Conservation (phyloP, 2,113 vertebrate species). For the Ibidorhyncha struthersii region DNA sequence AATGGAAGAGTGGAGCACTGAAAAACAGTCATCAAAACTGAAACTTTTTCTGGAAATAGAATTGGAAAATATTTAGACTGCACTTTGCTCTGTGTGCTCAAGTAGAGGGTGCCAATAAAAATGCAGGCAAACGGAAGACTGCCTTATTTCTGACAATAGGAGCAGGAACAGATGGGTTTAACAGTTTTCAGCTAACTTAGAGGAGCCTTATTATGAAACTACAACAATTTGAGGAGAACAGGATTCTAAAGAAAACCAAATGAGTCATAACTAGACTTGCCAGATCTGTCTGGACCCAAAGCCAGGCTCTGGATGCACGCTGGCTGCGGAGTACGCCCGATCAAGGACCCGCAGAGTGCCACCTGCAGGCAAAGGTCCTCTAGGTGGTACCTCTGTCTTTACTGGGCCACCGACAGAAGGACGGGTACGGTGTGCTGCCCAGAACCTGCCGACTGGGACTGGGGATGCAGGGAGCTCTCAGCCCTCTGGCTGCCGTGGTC, state of each 20-base stretch:
- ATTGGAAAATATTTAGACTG: slow-evolving; percentile 37
- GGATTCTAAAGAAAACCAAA: slow-evolving; percentile 19
- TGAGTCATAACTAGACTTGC: slow-evolving; percentile 29
- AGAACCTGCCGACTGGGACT: neutral
- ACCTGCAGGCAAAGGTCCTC: neutral
- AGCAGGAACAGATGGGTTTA: slow-evolving; percentile 39
- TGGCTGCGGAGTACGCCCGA: neutral
- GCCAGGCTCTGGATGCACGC: neutral
- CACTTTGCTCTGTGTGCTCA: neutral
- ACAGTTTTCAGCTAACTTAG: slow-evolving; percentile 25
- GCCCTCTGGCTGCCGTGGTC: neutral
- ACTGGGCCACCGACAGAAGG: neutral
- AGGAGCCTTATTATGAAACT: slow-evolving; percentile 34
- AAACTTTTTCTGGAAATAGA: slow-evolving; percentile 32
- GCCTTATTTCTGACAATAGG: slow-evolving; percentile 19
- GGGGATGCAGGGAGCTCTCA: neutral
- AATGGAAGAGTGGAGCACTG: neutral
- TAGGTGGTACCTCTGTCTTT: neutral
- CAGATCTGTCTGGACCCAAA: slow-evolving; percentile 25
- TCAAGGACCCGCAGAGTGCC: neutral
- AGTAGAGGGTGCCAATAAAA: slow-evolving; percentile 18
- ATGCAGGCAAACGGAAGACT: slow-evolving; percentile 23
- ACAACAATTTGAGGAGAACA: slow-evolving; percentile 12
- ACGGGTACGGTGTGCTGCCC: neutral
- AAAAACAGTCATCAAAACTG: neutral